A percentile compares a stretch with the other conserved stretches of the same genome.
phyloP scores from a whole-genome alignment of 2,888 invertebrate genomes.

The Lepidochrysops patricia region DNA sequence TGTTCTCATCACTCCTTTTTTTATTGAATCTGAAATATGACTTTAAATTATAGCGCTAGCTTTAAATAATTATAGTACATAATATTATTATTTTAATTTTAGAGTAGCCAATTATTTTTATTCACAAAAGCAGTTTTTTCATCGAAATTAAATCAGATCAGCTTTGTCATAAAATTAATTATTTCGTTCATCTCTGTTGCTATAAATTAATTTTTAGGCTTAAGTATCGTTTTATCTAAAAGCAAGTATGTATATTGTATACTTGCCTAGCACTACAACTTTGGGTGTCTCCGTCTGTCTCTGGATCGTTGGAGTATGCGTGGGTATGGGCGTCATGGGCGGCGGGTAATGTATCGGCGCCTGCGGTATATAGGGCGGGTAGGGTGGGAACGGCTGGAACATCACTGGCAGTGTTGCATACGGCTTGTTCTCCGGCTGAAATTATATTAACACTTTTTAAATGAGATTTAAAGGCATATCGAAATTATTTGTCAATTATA shows the following conservation, averaged over 20 bases:
- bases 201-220: no score
- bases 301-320: slow-evolving; percentile 38
- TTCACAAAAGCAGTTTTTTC: no score
- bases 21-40: slow-evolving; percentile 80
- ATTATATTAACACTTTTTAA: slow-evolving; percentile 29
- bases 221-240: no score
- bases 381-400: slow-evolving; percentile 62
- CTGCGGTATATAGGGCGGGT: slow-evolving; percentile 47
- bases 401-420: slow-evolving; percentile 60
- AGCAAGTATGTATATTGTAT: not conserved
- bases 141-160: no score
- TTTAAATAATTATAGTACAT: not conserved
- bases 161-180: no score
- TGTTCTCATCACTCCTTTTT: slow-evolving; percentile 90
- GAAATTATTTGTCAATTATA: no score
- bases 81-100: not conserved
- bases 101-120: no score
- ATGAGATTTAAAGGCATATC: no score
- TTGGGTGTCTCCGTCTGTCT: slow-evolving; percentile 65
- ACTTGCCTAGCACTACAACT: slow-evolving; percentile 73
- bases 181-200: no score
- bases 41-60: no score
- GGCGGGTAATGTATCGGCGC: slow-evolving; percentile 63
- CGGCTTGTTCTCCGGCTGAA: slow-evolving; percentile 66
- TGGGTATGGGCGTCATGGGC: slow-evolving; percentile 51